Conservation (phyloP, 2,113 vertebrate genomes). For the Thymallus thymallus region DNA sequence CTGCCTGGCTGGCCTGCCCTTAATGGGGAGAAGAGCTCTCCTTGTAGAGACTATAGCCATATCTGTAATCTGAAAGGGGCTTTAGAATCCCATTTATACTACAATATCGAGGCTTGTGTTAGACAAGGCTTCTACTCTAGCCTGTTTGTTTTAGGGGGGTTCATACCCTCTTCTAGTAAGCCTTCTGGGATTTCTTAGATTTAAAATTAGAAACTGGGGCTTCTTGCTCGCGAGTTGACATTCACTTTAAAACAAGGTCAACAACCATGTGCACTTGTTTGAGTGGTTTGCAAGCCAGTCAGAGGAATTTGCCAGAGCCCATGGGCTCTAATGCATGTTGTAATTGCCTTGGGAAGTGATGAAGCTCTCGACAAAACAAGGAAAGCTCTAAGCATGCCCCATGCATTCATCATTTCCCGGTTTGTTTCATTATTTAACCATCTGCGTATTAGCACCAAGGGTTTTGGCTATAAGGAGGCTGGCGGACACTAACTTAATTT, state of each 20-base stretch:
- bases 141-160: background rate
- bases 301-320: background rate
- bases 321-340: slow-evolving; percentile 3
- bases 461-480: slow-evolving; percentile 3
- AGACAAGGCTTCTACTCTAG: background rate
- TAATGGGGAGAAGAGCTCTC: background rate
- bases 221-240: background rate
- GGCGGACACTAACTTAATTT: slow-evolving; percentile 36
- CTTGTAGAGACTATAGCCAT: background rate
- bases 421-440: slow-evolving; percentile 29
- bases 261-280: background rate
- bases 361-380: background rate
- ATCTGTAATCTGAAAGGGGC: background rate
- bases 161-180: background rate
- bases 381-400: background rate
- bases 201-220: background rate
- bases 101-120: background rate
- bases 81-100: background rate
- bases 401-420: slow-evolving; percentile 11
- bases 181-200: background rate
- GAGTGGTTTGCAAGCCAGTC: background rate
- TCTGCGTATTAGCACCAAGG: slow-evolving; percentile 20
- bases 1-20: background rate
- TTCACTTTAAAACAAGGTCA: slow-evolving; percentile 7
- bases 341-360: background rate